A percentile compares a stretch with the other conserved stretches of the same genome.
phyloP scores from a whole-genome alignment of 1,140 invertebrate species.

The Heliothis subflexa region DNA sequence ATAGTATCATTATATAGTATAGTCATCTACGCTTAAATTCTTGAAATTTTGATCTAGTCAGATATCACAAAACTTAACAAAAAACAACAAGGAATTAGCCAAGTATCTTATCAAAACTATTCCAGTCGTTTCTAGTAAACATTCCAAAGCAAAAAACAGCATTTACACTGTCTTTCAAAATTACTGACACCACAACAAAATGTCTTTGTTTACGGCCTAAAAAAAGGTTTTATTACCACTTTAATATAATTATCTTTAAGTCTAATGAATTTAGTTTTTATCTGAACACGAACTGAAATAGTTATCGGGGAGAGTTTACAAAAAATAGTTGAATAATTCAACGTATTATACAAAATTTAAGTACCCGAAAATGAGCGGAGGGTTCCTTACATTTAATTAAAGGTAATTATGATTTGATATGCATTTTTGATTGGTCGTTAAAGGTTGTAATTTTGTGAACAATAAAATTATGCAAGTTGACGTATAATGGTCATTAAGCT shows the following conservation, averaged over 20 bases:
- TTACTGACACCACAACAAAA: background rate
- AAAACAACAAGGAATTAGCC: background rate
- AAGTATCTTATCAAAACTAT: background rate
- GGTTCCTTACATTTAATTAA: conserved; percentile 35
- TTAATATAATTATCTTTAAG: conserved; percentile 35
- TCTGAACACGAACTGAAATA: conserved; percentile 31
- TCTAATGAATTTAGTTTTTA: conserved; percentile 36
- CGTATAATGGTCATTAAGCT: background rate
- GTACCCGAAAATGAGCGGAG: conserved; percentile 8
- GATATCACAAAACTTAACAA: background rate
- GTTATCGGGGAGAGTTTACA: conserved; percentile 27
- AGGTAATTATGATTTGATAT: conserved; percentile 31
- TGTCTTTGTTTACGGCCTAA: conserved; percentile 37
- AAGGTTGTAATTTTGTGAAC: conserved; percentile 27
- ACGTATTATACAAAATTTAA: conserved; percentile 16
- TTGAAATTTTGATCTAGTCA: background rate
- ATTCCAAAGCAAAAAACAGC: background rate
- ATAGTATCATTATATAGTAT: too few relatives aligned
- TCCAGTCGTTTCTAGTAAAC: background rate
- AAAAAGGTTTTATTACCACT: conserved; percentile 16
- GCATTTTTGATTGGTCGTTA: conserved; percentile 33
- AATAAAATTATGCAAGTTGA: conserved; percentile 16
- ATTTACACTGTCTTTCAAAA: background rate
- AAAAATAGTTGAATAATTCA: conserved; percentile 36
- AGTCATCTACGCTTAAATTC: background rate